Evolutionary conservation across 2,888 invertebrate genomes (phyloP).

Genomic region (Rhamphomyia laevipes): DNA sequence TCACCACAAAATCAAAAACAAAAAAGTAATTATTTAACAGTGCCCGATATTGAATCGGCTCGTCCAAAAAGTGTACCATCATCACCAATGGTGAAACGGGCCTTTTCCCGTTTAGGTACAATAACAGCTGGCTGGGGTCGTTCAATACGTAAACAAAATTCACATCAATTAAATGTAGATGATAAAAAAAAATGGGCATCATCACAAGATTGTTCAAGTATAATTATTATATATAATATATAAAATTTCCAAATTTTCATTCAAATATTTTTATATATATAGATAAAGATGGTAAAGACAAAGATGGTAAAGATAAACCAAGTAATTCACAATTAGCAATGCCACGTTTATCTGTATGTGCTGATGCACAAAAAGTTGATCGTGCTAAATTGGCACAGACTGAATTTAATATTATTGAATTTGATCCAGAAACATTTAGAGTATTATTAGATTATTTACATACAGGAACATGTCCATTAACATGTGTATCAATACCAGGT

Average conservation of each 20-base stretch:
- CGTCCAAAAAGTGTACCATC: constrained; percentile 83
- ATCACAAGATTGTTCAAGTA: constrained; percentile 87
- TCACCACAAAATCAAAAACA: constrained; percentile 77
- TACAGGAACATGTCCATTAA: constrained; percentile 83
- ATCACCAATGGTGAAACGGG: constrained; percentile 86
- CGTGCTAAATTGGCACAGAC: constrained; percentile 83
- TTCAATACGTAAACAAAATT: constrained; percentile 72
- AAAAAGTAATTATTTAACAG: constrained; percentile 85
- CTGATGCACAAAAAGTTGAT: constrained; percentile 89
- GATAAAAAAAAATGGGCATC: constrained; percentile 89
- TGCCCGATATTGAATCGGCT: constrained; percentile 80
- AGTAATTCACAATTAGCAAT: constrained; percentile 64
- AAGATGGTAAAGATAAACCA: constrained; percentile 64
- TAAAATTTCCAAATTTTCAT: too few relatives aligned
- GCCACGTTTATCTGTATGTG: constrained; percentile 81
- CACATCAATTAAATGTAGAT: constrained; percentile 68
- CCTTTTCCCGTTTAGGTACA: constrained; percentile 80
- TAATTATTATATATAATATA: too few relatives aligned
- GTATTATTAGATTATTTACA: constrained; percentile 84
- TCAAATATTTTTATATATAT: constrained; percentile 14
- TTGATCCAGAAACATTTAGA: constrained; percentile 87
- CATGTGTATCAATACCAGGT: constrained; percentile 86
- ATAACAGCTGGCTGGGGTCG: constrained; percentile 86
- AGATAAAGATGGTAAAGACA: constrained; percentile 74
- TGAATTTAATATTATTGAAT: constrained; percentile 91